These are phyloP conservation scores for Troides aeacus DNA, from an alignment of 2,888 invertebrate genomes.

Conservation along the genomic window DNA sequence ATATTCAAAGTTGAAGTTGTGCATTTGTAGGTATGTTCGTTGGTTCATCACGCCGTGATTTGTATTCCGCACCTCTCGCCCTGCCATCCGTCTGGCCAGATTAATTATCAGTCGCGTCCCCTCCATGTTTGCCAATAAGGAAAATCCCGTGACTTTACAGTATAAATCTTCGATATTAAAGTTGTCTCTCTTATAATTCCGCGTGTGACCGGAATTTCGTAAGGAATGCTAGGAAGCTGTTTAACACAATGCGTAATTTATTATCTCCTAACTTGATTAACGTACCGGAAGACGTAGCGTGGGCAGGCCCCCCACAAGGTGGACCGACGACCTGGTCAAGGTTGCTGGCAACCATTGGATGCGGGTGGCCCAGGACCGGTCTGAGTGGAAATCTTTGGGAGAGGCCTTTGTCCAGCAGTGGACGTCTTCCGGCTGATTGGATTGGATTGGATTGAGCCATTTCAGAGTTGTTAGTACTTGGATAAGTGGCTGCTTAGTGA, in stretches of 20 bases:
- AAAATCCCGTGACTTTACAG: slow-evolving; percentile 59
- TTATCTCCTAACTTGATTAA: not conserved
- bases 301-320: too few species aligned
- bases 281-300: too few species aligned
- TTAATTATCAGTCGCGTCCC: slow-evolving; percentile 71
- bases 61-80: slow-evolving; percentile 66
- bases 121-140: slow-evolving; percentile 77
- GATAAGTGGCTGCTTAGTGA: too few species aligned
- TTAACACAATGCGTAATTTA: not conserved
- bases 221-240: not conserved
- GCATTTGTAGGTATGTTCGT: slow-evolving; percentile 43
- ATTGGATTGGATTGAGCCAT: too few species aligned
- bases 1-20: slow-evolving; percentile 27
- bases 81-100: slow-evolving; percentile 70
- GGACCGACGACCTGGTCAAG: too few species aligned
- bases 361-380: too few species aligned
- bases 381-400: too few species aligned
- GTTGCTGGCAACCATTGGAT: too few species aligned
- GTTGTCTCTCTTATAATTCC: slow-evolving; percentile 21
- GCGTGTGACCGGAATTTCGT: slow-evolving; percentile 30
- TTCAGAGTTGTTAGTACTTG: too few species aligned
- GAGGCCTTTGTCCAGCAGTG: too few species aligned
- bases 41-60: slow-evolving; percentile 50
- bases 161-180: slow-evolving; percentile 51
- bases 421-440: too few species aligned